Evolutionary conservation across 2,888 invertebrate species (phyloP).

Genomic region (Abrostola triplasia): DNA sequence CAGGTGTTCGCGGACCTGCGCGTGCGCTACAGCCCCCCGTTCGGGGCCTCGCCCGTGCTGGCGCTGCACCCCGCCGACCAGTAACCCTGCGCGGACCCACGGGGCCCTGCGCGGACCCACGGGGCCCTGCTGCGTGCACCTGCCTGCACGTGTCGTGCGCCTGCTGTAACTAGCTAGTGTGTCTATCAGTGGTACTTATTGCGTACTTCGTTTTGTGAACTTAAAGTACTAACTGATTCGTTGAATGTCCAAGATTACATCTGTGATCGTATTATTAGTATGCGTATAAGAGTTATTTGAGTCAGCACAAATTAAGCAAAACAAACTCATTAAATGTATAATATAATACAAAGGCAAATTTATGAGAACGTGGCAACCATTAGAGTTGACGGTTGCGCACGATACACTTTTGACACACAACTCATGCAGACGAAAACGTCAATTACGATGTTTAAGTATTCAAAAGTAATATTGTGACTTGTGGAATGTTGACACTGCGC

Average conservation of each 20-base stretch:
- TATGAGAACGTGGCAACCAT: background rate
- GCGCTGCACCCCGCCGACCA: slow-evolving; percentile 74
- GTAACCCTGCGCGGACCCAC: slow-evolving; percentile 32
- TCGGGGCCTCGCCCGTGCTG: slow-evolving; percentile 84
- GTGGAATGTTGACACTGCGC: background rate
- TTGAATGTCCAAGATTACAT: background rate
- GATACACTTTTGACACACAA: background rate
- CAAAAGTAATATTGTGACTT: background rate
- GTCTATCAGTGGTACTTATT: too few species aligned
- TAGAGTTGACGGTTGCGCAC: background rate
- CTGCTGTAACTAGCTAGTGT: too few species aligned
- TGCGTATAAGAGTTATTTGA: slow-evolving; percentile 1
- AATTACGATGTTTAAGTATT: slow-evolving; percentile 8
- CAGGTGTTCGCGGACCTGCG: slow-evolving; percentile 91
- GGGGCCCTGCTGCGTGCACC: too few species aligned
- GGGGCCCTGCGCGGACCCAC: too few species aligned
- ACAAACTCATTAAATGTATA: background rate
- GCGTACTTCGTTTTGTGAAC: background rate
- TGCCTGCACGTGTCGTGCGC: too few species aligned
- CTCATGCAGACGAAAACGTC: slow-evolving; percentile 12
- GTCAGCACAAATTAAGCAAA: background rate
- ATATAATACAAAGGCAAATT: too few species aligned
- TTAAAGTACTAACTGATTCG: background rate
- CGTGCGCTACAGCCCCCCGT: slow-evolving; percentile 94
- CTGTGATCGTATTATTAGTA: slow-evolving; percentile 15